Conservation (phyloP, 2,113 vertebrate species). For the Epinephelus cyanopodus region DNA sequence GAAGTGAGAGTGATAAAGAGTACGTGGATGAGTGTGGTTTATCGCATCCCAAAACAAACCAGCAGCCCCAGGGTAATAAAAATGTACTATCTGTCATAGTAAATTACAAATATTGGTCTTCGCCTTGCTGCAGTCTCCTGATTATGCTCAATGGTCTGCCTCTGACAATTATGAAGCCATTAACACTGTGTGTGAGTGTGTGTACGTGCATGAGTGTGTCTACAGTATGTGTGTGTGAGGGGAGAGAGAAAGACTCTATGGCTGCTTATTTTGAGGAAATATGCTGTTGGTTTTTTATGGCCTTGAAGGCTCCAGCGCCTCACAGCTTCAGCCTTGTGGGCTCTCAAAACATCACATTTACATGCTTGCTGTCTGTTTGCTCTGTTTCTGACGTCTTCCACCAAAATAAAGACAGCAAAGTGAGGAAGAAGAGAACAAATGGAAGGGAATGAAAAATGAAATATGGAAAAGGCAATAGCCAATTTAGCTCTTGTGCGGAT, state of each 20-base stretch:
- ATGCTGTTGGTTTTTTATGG: conserved; percentile 68
- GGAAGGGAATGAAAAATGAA: conserved; percentile 5
- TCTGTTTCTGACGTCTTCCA: conserved; percentile 15
- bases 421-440: background rate
- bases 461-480: conserved; percentile 29
- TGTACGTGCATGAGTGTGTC: background rate
- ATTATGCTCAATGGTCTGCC: conserved; percentile 80
- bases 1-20: conserved; percentile 44
- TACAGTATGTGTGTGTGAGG: conserved; percentile 2
- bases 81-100: conserved; percentile 74
- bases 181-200: conserved; percentile 63
- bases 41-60: conserved; percentile 73
- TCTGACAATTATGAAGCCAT: conserved; percentile 80
- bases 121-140: conserved; percentile 78
- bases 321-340: conserved; percentile 32
- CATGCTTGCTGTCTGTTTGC: conserved; percentile 58
- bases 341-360: conserved; percentile 48
- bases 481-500: conserved; percentile 30
- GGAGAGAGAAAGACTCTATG: conserved; percentile 31
- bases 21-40: conserved; percentile 50
- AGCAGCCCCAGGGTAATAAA: conserved; percentile 73
- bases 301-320: conserved; percentile 50
- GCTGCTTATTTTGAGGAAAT: conserved; percentile 69
- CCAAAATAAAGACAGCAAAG: conserved; percentile 14
- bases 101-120: conserved; percentile 80